These are phyloP conservation scores for Pimpla rufipes DNA, from an alignment of 2,888 invertebrate genomes.

Conservation along the genomic window DNA sequence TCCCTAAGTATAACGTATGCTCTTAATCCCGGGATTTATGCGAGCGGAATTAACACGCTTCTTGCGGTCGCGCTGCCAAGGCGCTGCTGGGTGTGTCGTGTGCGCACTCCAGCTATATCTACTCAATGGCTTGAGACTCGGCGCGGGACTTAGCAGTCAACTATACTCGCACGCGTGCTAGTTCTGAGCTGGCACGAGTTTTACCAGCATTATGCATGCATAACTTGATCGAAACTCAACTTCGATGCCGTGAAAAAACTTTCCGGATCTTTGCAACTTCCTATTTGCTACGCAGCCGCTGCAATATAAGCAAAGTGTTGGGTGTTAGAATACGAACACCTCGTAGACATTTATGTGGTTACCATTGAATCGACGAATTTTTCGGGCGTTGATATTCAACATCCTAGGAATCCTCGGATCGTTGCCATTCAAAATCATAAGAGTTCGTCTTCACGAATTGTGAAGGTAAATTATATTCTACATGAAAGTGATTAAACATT, in stretches of 20 bases:
- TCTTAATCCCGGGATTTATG: conserved; percentile 83
- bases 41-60: conserved; percentile 82
- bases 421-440: no score
- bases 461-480: no score
- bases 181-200: conserved; percentile 33
- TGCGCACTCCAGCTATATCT: conserved; percentile 50
- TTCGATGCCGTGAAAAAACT: conserved; percentile 43
- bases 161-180: conserved; percentile 28
- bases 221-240: conserved; percentile 43
- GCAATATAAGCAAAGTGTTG: conserved; percentile 34
- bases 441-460: no score
- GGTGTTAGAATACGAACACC: background rate
- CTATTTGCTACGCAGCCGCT: conserved; percentile 37
- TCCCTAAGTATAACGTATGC: conserved; percentile 84
- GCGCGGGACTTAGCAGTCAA: conserved; percentile 49
- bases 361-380: no score
- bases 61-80: conserved; percentile 61
- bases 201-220: conserved; percentile 11
- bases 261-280: conserved; percentile 35
- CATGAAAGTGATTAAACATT: no score
- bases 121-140: conserved; percentile 60
- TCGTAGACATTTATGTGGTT: background rate
- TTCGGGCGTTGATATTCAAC: no score
- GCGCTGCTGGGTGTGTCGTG: conserved; percentile 71
- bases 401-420: no score